Evolutionary conservation across 2,888 invertebrate species (phyloP).

Genomic region (Mesochorus sp.): DNA sequence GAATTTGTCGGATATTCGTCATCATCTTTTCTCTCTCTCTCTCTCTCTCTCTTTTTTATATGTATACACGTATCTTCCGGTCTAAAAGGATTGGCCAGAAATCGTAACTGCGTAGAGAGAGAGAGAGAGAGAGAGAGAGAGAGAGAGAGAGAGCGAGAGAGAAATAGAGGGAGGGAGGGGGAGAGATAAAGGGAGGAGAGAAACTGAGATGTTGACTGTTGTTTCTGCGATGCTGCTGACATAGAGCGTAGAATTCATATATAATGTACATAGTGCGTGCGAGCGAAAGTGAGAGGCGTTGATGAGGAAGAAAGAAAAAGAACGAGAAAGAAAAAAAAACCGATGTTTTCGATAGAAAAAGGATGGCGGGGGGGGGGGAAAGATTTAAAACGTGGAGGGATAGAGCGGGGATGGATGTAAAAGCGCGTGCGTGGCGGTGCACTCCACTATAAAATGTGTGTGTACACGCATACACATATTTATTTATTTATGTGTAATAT

Average conservation of each 20-base stretch:
- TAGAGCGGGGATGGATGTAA: neutral
- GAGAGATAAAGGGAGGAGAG: too few species aligned
- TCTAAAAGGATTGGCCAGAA: constrained; percentile 45
- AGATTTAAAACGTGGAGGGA: neutral
- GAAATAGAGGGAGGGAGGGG: constrained; percentile 29
- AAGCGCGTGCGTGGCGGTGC: constrained; percentile 65
- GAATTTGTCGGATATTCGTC: constrained; percentile 44
- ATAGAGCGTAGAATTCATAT: constrained; percentile 1
- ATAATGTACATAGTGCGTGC: constrained; percentile 16
- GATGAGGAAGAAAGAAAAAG: constrained; percentile 16
- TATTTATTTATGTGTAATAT: neutral
- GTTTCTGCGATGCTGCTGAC: constrained; percentile 21
- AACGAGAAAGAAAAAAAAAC: neutral
- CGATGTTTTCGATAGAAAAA: neutral
- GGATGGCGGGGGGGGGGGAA: constrained; percentile 24
- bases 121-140: constrained; percentile 23
- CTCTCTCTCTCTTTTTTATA: constrained; percentile 6
- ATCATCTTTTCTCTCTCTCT: constrained; percentile 47
- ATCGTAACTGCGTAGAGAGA: constrained; percentile 44
- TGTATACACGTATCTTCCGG: neutral
- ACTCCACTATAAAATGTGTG: constrained; percentile 22
- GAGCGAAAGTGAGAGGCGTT: constrained; percentile 29
- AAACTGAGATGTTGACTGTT: constrained; percentile 33
- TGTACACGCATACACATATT: neutral
- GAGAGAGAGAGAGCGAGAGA: constrained; percentile 6